A percentile compares a stretch with the other conserved stretches of the same genome.
These are phyloP conservation scores for Thelaira solivaga DNA, from an alignment of 2,888 invertebrate species.

Conservation along the genomic window DNA sequence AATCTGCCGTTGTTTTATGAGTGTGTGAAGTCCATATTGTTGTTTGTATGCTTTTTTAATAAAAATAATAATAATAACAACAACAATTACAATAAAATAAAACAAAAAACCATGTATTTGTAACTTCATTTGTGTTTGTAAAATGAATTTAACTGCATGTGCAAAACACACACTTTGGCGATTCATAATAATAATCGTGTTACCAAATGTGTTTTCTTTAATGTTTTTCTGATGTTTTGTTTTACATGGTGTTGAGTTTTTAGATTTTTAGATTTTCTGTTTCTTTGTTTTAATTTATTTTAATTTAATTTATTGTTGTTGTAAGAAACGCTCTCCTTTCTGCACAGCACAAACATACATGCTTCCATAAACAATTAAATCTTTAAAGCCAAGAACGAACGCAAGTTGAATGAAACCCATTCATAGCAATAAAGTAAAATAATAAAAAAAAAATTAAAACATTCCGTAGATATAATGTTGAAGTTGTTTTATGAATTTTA, in stretches of 20 bases:
- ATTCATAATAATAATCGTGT: slow-evolving; percentile 53
- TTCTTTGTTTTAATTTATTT: background rate
- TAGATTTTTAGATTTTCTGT: slow-evolving; percentile 7
- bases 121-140: slow-evolving; percentile 7
- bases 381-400: background rate
- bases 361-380: slow-evolving; percentile 38
- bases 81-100: background rate
- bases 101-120: slow-evolving; percentile 5
- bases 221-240: slow-evolving; percentile 46
- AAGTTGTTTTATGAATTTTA: too few relatives aligned
- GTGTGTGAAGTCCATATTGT: slow-evolving; percentile 40
- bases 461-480: too few relatives aligned
- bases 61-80: too few relatives aligned
- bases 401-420: too few relatives aligned
- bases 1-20: slow-evolving; percentile 53
- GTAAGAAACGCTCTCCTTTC: slow-evolving; percentile 3
- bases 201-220: slow-evolving; percentile 57
- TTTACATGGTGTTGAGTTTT: slow-evolving; percentile 25
- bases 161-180: slow-evolving; percentile 11
- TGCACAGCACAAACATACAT: background rate
- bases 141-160: background rate
- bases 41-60: background rate
- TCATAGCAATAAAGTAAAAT: too few relatives aligned
- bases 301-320: background rate
- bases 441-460: too few relatives aligned